phyloP scores from a whole-genome alignment of 2,797 vertebrate genomes.

The Leptatherina wallacei region DNA sequence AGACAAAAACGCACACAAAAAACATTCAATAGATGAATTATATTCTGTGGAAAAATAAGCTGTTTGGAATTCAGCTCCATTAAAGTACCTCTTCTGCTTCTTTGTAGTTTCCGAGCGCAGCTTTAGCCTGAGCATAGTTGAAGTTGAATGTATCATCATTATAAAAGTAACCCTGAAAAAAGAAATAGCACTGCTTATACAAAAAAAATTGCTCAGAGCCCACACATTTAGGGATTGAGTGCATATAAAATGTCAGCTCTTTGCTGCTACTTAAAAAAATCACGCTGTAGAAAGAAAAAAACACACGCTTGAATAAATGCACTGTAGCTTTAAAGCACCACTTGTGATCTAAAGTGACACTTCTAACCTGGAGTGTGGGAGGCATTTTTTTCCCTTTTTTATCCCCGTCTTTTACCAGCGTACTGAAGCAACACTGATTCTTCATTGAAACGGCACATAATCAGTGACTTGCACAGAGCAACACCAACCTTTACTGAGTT shows the following conservation, averaged over 20 bases:
- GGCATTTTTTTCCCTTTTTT: slow-evolving; percentile 14
- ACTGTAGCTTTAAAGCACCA: slow-evolving; percentile 24
- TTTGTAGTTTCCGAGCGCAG: slow-evolving; percentile 90
- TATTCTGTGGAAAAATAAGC: neutral
- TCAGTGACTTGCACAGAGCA: slow-evolving; percentile 2
- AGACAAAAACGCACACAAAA: slow-evolving; percentile 14
- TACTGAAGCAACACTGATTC: slow-evolving; percentile 20
- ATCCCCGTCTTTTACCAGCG: slow-evolving; percentile 6
- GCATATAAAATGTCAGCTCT: neutral
- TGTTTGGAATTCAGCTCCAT: neutral
- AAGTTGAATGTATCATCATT: slow-evolving; percentile 97
- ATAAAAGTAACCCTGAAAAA: slow-evolving; percentile 93
- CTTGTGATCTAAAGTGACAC: slow-evolving; percentile 39
- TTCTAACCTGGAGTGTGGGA: slow-evolving; percentile 30
- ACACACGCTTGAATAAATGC: slow-evolving; percentile 6
- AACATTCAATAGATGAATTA: neutral
- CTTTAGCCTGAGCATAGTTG: slow-evolving; percentile 98
- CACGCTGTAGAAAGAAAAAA: slow-evolving; percentile 9
- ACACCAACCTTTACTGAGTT: slow-evolving; percentile 95
- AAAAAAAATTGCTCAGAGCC: slow-evolving; percentile 9
- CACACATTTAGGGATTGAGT: slow-evolving; percentile 13
- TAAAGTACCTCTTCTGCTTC: slow-evolving; percentile 92
- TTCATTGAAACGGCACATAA: neutral
- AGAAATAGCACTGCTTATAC: slow-evolving; percentile 20
- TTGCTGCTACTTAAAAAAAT: neutral